Evolutionary conservation across 2,113 vertebrate species (phyloP), one percentile per base, ranked within the genome.

Genomic region (Blennius ocellaris): DNA sequence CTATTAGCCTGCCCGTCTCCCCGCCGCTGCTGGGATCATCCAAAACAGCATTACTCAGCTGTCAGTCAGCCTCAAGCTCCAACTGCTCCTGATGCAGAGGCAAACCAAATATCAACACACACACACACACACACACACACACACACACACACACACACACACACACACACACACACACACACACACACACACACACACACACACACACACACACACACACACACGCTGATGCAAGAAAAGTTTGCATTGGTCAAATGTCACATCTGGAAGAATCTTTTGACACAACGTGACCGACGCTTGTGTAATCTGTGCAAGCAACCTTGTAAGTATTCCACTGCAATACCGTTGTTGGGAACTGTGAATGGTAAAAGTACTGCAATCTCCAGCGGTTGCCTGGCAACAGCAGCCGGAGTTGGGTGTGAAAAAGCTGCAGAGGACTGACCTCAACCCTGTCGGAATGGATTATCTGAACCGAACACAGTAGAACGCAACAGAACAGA

Each of bases 1-100:
- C 85, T 72, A 86, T 90, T 86, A 89, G 85, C 69, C 76, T 37
- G 73, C 57, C 55, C 7, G 67, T 84, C 80, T 80, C 76, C 60
- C 56, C 2, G 21, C 55, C 57, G 67, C 78, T 56, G 65, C 80
- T 76, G 3, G 9, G 2, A 48, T 56, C 41, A 16, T 55, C 73
- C 49, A 30, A 60, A 85, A 69, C 76, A 40, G 45, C 62, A 57
- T 76, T 53, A 69, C 64, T 70, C 67, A 9, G 15, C 80, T 75
- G 76, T 69, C 74, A 53, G 49, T 84, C 81, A 65, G 53, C 39
- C 39, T 53, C 43, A 0, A 11, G 30, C 51, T 61, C 57, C 21
- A 53, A 16, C 17, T 11, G 1, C 57, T 37, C 57, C 6, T 4
- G n/a, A 65, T 48, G 57, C 36, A 39, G 3, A 53, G 10, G 36